Conservation (phyloP, 2,797 vertebrate genomes). For the Xyrichtys novacula region DNA sequence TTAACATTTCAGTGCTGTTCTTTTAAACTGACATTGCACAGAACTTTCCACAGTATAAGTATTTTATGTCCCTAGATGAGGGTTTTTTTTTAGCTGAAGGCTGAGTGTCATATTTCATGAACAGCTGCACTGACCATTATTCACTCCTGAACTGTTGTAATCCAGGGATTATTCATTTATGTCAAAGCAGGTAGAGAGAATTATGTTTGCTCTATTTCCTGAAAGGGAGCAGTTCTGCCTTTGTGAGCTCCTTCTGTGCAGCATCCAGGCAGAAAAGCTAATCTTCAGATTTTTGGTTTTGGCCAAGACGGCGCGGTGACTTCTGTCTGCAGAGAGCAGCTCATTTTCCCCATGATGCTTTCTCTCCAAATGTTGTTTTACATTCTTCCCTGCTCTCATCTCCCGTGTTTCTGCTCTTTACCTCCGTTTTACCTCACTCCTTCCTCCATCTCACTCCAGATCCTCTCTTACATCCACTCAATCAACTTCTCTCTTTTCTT, state of each 20-base stretch:
- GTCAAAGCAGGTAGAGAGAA: slow-evolving; percentile 10
- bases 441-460: not conserved
- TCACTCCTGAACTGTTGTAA: slow-evolving; percentile 11
- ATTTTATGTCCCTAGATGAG: not conserved
- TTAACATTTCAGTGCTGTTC: too few relatives aligned
- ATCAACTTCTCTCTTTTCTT: too few relatives aligned
- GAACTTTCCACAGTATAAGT: too few relatives aligned
- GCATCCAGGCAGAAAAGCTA: slow-evolving; percentile 3
- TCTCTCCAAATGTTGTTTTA: not conserved
- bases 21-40: too few relatives aligned
- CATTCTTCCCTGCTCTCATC: not conserved
- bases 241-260: slow-evolving; percentile 13
- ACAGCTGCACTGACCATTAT: not conserved
- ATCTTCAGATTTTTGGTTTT: slow-evolving; percentile 8
- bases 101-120: not conserved
- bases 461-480: not conserved
- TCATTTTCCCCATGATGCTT: slow-evolving; percentile 15
- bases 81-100: not conserved
- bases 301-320: not conserved
- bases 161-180: slow-evolving; percentile 9
- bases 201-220: slow-evolving; percentile 17
- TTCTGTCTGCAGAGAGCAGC: slow-evolving; percentile 1
- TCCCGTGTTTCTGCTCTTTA: not conserved
- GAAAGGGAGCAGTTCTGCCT: slow-evolving; percentile 4
- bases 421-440: not conserved